These are phyloP conservation scores for Anoplolepis gracilipes DNA, from an alignment of 1,140 invertebrate genomes.

Conservation along the genomic window DNA sequence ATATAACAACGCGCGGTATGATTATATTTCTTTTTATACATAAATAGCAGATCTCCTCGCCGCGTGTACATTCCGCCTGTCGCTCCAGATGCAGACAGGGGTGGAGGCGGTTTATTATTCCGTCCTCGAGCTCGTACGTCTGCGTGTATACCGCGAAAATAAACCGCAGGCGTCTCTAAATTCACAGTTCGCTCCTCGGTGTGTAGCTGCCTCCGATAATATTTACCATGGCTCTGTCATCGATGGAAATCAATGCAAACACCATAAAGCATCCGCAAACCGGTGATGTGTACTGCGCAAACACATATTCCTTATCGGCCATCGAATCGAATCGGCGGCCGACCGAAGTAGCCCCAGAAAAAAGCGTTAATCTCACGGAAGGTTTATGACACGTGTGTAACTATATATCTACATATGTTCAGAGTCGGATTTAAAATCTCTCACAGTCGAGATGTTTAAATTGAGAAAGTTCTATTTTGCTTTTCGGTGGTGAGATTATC, in stretches of 20 bases:
- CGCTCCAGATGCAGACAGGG: slow-evolving; percentile 2
- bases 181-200: slow-evolving; percentile 6
- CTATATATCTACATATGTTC: background rate
- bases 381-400: slow-evolving; percentile 2
- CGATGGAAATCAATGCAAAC: slow-evolving; percentile 74
- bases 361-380: slow-evolving; percentile 53
- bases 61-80: slow-evolving; percentile 53
- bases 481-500: background rate
- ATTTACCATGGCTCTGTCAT: slow-evolving; percentile 73
- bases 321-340: slow-evolving; percentile 38
- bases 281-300: slow-evolving; percentile 57
- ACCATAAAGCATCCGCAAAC: slow-evolving; percentile 68
- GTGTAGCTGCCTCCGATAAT: slow-evolving; percentile 70
- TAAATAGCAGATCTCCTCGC: slow-evolving; percentile 48
- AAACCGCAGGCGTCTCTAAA: slow-evolving; percentile 35
- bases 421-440: slow-evolving; percentile 46
- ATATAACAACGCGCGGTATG: slow-evolving; percentile 37
- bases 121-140: slow-evolving; percentile 41
- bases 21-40: slow-evolving; percentile 59
- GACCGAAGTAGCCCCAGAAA: slow-evolving; percentile 17
- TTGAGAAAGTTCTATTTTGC: background rate
- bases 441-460: slow-evolving; percentile 34
- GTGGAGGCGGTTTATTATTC: slow-evolving; percentile 63
- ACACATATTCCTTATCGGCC: slow-evolving; percentile 60
- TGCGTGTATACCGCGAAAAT: slow-evolving; percentile 60